Conservation (phyloP, 2,797 vertebrate species). For the Dallia pectoralis region DNA sequence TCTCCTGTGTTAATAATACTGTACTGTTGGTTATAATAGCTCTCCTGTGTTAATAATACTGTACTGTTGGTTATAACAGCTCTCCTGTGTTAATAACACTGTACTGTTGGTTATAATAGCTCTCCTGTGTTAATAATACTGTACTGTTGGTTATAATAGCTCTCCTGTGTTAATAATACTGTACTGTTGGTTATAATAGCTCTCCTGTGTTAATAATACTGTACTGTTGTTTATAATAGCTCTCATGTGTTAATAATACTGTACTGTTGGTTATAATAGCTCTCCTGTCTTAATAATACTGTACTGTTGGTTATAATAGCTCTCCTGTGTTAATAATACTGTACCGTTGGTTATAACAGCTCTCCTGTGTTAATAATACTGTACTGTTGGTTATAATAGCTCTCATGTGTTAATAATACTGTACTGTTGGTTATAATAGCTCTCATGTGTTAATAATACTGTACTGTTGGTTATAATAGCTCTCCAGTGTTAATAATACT, state of each 20-base stretch:
- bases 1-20: constrained; percentile 47
- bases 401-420: constrained; percentile 47
- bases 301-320: constrained; percentile 45
- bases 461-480: constrained; percentile 45
- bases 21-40: constrained; percentile 45
- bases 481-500: constrained; percentile 47
- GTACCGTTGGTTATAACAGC: constrained; percentile 44
- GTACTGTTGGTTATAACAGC: constrained; percentile 44
- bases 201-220: constrained; percentile 47
- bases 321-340: constrained; percentile 47
- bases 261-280: constrained; percentile 45
- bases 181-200: constrained; percentile 45
- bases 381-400: constrained; percentile 45
- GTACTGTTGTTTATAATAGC: constrained; percentile 46
- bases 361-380: constrained; percentile 47
- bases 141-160: constrained; percentile 45
- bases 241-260: constrained; percentile 47
- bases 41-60: constrained; percentile 47
- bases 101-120: constrained; percentile 45
- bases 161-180: constrained; percentile 47
- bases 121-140: constrained; percentile 47
- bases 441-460: constrained; percentile 47
- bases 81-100: constrained; percentile 47
- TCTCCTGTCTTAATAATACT: constrained; percentile 47
- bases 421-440: constrained; percentile 45